These are phyloP conservation scores for Varanus komodoensis DNA, from an alignment of 2,113 vertebrate genomes.

Conservation along the genomic window DNA sequence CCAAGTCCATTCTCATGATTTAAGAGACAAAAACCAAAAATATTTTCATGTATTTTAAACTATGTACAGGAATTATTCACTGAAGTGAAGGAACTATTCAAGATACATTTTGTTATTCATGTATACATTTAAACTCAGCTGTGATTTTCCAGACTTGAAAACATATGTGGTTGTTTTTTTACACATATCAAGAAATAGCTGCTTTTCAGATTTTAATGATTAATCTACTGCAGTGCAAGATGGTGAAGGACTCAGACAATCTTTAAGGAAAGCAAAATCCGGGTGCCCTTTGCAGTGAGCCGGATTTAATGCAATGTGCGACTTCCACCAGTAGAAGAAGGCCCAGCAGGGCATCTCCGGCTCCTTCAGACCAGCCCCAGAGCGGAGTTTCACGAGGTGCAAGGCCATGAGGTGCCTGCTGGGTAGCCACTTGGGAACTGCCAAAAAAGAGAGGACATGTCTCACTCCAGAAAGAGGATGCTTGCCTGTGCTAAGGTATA, in stretches of 20 bases:
- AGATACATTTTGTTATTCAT: constrained; percentile 62
- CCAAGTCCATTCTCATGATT: not conserved
- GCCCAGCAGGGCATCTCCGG: not conserved
- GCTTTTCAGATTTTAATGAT: constrained; percentile 47
- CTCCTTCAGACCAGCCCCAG: constrained; percentile 10
- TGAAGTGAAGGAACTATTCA: constrained; percentile 55
- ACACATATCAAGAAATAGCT: constrained; percentile 38
- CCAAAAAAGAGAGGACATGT: no score
- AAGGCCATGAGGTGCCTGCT: not conserved
- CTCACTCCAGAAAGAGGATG: no score
- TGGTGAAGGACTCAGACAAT: constrained; percentile 36
- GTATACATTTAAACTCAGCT: constrained; percentile 43
- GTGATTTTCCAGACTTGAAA: constrained; percentile 38
- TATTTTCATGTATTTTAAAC: constrained; percentile 29
- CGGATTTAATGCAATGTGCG: constrained; percentile 39
- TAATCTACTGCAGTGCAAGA: constrained; percentile 38
- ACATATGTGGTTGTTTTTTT: constrained; percentile 33
- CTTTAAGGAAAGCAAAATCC: constrained; percentile 16
- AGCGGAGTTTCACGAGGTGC: not conserved
- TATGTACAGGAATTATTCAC: constrained; percentile 57
- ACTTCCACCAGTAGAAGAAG: constrained; percentile 7
- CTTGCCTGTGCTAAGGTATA: no score
- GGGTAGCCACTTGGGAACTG: no score
- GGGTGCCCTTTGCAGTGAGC: constrained; percentile 16
- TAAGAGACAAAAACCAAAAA: constrained; percentile 34